Evolutionary conservation across 2,888 invertebrate genomes (phyloP).

Genomic region (Lasius platythorax): DNA sequence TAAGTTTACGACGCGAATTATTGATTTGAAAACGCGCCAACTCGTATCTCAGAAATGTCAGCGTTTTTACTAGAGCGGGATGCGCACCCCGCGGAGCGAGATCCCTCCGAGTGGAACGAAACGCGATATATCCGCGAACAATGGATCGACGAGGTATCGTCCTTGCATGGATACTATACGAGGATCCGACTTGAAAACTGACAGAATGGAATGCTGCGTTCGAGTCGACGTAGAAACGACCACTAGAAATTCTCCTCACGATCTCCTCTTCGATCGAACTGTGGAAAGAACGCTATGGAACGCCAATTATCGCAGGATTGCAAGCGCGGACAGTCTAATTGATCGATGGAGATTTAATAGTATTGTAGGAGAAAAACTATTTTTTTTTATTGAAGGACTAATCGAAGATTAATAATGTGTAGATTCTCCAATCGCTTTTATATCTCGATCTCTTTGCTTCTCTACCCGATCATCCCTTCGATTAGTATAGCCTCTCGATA

Average conservation of each 20-base stretch:
- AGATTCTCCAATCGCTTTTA: conserved; percentile 17
- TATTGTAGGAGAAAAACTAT: not conserved
- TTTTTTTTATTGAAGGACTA: conserved; percentile 1
- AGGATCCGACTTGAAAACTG: conserved; percentile 21
- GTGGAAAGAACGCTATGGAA: conserved; percentile 2
- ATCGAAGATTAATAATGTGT: conserved; percentile 28
- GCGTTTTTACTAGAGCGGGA: conserved; percentile 2
- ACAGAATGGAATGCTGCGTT: conserved; percentile 33
- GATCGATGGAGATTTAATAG: conserved; percentile 18
- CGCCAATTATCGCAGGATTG: conserved; percentile 28
- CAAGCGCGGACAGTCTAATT: conserved; percentile 10
- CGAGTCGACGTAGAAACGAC: not conserved
- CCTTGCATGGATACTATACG: conserved; percentile 5
- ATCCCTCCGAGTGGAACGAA: conserved; percentile 7
- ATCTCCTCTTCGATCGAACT: not conserved
- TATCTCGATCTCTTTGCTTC: not conserved
- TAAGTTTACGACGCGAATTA: conserved; percentile 26
- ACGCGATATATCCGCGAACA: conserved; percentile 21
- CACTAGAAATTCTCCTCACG: not conserved
- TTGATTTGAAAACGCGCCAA: conserved; percentile 35
- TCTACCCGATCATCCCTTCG: not conserved
- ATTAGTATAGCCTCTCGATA: conserved; percentile 19
- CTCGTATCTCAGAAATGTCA: conserved; percentile 35
- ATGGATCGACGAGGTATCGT: conserved; percentile 33
- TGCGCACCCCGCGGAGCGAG: conserved; percentile 15